Base-by-base conservation (phyloP, 2,113 vertebrate species). In the Zosterops lateralis region DNA sequence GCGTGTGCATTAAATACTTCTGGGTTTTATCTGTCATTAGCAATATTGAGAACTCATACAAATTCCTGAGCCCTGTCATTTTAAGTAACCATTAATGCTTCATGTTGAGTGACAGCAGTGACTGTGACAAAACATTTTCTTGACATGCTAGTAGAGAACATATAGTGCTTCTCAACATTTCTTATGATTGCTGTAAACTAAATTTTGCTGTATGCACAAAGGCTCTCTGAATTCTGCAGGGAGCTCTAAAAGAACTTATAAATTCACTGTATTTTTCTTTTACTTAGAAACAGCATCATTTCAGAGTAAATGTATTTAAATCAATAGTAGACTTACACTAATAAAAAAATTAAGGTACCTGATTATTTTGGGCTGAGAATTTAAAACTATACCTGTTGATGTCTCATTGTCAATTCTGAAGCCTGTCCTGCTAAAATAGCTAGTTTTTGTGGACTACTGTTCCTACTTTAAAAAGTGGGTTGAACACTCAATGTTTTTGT, bases 121-220 rank as follows among this genome's bases (percentile, higher is more conserved):
- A 53, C 40, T 47, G 50, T 87, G 68, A 60, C 82, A 76, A 82
- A 95, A 80, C 7, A 57, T 84, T 90, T 90, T 84, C 75, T 61
- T 76, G 58, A 70, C 74, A 58, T 75, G 38, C 18, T 93, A 24
- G 14, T 47, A 83, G 47, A 86, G 64, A 66, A 87, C 16, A 2
- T 56, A 31, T 48, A 56, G 17, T 38, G 60, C 48, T 68, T 78
- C 60, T 78, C 25, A 82, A 44, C 10, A 40, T 54, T 26, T 76
- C 29, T 75, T 80, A 42, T 28, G 12, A 76, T 26, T 70, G 4
- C 10, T 84, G 7, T 66, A 76, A 73, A 61, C 17, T 34, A 87
- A 84, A 82, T 79, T 34, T 61, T 4, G 1, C 3, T 50, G 7
- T 66, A 87, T 85, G 64, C 38, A 71, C 28, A 67, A 75, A 71